These are phyloP conservation scores for Xylocampa areola DNA, from an alignment of 2,888 invertebrate species.

Conservation along the genomic window DNA sequence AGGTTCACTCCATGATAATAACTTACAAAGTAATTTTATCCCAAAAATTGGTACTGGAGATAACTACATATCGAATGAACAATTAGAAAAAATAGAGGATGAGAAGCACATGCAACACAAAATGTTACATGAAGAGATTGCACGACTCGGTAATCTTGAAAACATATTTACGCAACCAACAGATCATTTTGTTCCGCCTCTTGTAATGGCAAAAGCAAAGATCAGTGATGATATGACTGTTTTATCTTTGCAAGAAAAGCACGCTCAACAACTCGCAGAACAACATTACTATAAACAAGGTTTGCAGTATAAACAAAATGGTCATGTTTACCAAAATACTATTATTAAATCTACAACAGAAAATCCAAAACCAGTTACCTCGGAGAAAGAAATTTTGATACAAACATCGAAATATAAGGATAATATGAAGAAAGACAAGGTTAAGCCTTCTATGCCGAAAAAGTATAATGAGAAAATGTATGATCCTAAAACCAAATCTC, in stretches of 20 bases:
- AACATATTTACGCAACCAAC: slow-evolving; percentile 86
- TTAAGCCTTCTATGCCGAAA: slow-evolving; percentile 74
- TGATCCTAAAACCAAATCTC: slow-evolving; percentile 69
- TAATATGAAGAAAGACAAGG: slow-evolving; percentile 67
- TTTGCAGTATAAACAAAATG: slow-evolving; percentile 53
- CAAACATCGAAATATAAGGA: slow-evolving; percentile 59
- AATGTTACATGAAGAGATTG: slow-evolving; percentile 83
- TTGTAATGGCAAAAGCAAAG: slow-evolving; percentile 88
- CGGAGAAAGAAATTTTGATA: slow-evolving; percentile 55
- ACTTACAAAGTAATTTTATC: slow-evolving; percentile 80
- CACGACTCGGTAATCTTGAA: slow-evolving; percentile 82
- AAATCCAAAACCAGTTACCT: slow-evolving; percentile 39
- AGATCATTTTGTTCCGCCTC: slow-evolving; percentile 86
- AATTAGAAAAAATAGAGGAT: slow-evolving; percentile 77
- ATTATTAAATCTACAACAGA: slow-evolving; percentile 58
- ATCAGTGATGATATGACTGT: slow-evolving; percentile 87
- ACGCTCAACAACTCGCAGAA: slow-evolving; percentile 83
- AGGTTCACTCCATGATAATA: slow-evolving; percentile 68
- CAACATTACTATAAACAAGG: slow-evolving; percentile 68
- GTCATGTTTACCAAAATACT: slow-evolving; percentile 42
- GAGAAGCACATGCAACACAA: slow-evolving; percentile 83
- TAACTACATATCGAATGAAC: slow-evolving; percentile 71
- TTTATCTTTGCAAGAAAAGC: slow-evolving; percentile 85
- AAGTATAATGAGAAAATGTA: slow-evolving; percentile 78
- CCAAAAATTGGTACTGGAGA: slow-evolving; percentile 71